phyloP scores from a whole-genome alignment of 2,113 vertebrate genomes.

The Nothobranchius furzeri region DNA sequence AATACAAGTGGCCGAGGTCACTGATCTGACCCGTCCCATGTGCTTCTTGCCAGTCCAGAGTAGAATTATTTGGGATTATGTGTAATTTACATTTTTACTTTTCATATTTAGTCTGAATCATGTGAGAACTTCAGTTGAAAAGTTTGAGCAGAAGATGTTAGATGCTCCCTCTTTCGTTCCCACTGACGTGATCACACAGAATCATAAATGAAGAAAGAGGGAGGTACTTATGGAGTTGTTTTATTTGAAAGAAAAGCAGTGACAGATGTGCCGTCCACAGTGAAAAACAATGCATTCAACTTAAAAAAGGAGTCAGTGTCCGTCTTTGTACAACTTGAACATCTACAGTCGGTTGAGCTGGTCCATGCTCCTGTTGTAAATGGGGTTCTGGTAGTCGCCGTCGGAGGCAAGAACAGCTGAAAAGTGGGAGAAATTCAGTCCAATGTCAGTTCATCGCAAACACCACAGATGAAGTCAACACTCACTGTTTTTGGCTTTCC shows the following conservation, averaged over 20 bases:
- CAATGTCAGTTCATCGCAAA: background rate
- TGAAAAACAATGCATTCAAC: background rate
- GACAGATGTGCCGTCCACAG: background rate
- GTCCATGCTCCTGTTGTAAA: constrained; percentile 64
- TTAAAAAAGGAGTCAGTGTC: background rate
- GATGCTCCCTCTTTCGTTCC: background rate
- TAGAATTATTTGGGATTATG: no score
- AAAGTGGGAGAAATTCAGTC: constrained; percentile 8
- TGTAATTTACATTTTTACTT: no score
- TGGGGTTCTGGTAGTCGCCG: constrained; percentile 66
- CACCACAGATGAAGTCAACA: constrained; percentile 24
- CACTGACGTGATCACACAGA: background rate
- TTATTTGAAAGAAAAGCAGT: background rate
- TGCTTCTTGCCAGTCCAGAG: no score
- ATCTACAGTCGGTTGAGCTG: constrained; percentile 34
- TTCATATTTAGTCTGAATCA: no score
- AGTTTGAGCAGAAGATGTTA: no score
- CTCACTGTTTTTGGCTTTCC: constrained; percentile 46
- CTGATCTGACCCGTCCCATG: no score
- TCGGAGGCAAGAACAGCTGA: constrained; percentile 38
- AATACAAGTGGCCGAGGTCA: no score
- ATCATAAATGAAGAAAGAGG: background rate
- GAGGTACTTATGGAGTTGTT: background rate
- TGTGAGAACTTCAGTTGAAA: no score
- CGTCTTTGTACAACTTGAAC: background rate